Evolutionary conservation across 1,140 invertebrate species (phyloP), one percentile per base, ranked within the genome.

Genomic region (Muscidifurax raptorellus): DNA sequence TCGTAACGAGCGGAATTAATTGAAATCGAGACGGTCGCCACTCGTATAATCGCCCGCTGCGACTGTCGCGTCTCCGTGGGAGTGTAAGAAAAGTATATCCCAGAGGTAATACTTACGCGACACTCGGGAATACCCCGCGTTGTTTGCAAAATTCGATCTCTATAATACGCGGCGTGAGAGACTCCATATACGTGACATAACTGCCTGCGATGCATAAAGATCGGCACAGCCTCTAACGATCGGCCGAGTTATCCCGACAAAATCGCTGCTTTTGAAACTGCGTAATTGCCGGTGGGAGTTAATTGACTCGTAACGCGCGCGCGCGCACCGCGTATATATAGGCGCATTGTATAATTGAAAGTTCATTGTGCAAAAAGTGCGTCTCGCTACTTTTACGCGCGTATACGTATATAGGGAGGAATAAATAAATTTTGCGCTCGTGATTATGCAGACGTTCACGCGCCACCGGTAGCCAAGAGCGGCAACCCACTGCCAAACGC

Each of bases 401-500:
- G n/a, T n/a, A n/a, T n/a, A n/a, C n/a, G n/a, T n/a, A n/a, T n/a
- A n/a, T n/a, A n/a, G n/a, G n/a, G n/a, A n/a, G n/a, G n/a, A 59
- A 22, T 5, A 7, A 22, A 22, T 22, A n/a, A 59, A 22, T n/a
- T 13, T 1, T 13, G 12, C 52, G 0, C 22, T 0, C 7, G 0
- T 59, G 22, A 7, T 72, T 76, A n/a, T n/a, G 6, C 89, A 96
- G 96, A 96, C 66, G 90, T 97, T n/a, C 95, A 94, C 84, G 91
- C 94, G 22, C 96, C 96, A 1, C 94, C 96, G 0, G 88, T 90
- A 28, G 95, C 96, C 0, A 87, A 90, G 7, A 94, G 94, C 32
- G 96, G 96, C 12, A 91, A 93, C 4, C 93, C 94, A 32, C 92
- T 98, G 47, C 97, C 97, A 5, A 93, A 94, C 82, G 91, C 96